These are phyloP conservation scores for Crambe crambe DNA, from an alignment of 37 sponge, comb jelly and placozoan genomes.

Conservation along the genomic window DNA sequence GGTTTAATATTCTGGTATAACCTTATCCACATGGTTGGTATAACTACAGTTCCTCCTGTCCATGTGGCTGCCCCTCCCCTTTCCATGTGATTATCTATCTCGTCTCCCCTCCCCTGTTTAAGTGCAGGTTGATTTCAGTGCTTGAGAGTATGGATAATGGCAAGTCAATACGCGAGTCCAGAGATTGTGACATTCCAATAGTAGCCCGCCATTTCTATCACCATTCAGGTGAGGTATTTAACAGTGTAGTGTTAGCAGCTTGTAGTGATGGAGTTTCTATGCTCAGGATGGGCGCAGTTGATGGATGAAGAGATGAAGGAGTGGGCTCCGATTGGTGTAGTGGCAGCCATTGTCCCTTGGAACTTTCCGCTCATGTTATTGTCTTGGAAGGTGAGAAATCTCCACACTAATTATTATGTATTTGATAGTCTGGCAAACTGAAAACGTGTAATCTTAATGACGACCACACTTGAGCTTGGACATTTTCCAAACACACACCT, in stretches of 20 bases:
- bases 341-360: constrained; percentile 96
- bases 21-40: no score
- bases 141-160: constrained; percentile 96
- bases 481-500: no score
- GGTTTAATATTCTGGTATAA: no score
- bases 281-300: constrained; percentile 92
- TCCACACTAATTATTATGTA: not conserved
- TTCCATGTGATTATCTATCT: no score
- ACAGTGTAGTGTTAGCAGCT: not conserved
- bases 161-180: constrained; percentile 89
- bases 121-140: constrained; percentile 77
- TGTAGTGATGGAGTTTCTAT: no score
- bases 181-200: constrained; percentile 90
- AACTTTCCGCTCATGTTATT: constrained; percentile 97
- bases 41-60: no score
- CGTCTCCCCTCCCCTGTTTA: no score
- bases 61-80: no score
- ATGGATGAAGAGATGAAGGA: constrained; percentile 86
- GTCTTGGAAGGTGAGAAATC: constrained; percentile 86
- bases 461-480: no score
- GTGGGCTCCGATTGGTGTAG: constrained; percentile 92
- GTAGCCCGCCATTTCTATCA: constrained; percentile 92
- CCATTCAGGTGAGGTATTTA: constrained; percentile 61
- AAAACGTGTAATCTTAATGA: not conserved
- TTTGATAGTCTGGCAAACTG: not conserved